These are phyloP conservation scores for Nymphalis urticae DNA, from an alignment of 2,888 invertebrate genomes.

Conservation along the genomic window DNA sequence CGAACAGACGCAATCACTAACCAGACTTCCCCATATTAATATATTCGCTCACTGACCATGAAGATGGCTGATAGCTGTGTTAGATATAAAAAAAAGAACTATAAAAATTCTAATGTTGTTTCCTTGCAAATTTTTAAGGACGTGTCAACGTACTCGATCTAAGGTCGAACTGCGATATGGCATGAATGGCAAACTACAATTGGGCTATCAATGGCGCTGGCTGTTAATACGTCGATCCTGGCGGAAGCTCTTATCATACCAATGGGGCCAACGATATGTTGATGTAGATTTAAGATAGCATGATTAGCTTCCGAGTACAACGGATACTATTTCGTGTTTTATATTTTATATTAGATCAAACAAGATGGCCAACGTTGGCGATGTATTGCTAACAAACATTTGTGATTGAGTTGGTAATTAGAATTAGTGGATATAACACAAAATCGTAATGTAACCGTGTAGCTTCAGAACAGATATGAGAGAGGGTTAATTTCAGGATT, in stretches of 20 bases:
- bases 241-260: constrained; percentile 18
- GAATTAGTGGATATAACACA: no score
- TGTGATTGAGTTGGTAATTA: no score
- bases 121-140: constrained; percentile 38
- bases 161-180: constrained; percentile 24
- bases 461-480: no score
- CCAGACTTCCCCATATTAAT: constrained; percentile 7
- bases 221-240: constrained; percentile 17
- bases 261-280: background rate
- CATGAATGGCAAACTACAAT: constrained; percentile 20
- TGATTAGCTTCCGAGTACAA: background rate
- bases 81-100: constrained; percentile 33
- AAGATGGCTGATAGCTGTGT: constrained; percentile 31
- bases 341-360: background rate
- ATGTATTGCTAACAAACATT: no score
- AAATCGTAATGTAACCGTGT: no score
- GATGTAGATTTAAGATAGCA: background rate
- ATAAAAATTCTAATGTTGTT: constrained; percentile 40
- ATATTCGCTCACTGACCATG: constrained; percentile 27
- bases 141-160: constrained; percentile 38
- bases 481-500: no score
- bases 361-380: no score
- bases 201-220: constrained; percentile 16
- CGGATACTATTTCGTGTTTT: background rate
- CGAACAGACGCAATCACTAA: background rate